These are phyloP conservation scores for Ceyx melanurus DNA, from an alignment of 2,113 vertebrate species.

Conservation along the genomic window DNA sequence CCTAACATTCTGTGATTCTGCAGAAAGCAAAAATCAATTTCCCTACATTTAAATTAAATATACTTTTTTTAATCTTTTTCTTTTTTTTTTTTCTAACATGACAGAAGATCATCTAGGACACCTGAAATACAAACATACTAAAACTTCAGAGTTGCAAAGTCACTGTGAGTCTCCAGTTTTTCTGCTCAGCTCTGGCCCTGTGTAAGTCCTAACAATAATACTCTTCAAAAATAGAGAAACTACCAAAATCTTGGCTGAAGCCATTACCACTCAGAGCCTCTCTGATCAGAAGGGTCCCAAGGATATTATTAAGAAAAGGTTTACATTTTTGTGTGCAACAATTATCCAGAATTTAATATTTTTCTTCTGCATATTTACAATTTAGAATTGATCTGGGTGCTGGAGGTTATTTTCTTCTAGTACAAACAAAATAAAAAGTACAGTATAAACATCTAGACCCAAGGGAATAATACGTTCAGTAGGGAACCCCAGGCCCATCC, in stretches of 20 bases:
- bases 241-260: not conserved
- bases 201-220: not conserved
- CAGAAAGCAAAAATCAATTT: not conserved
- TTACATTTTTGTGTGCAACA: not conserved
- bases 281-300: not conserved
- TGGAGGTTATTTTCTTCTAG: slow-evolving; percentile 15
- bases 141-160: not conserved
- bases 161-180: not conserved
- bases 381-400: not conserved
- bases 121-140: not conserved
- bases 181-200: not conserved
- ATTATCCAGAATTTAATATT: not conserved
- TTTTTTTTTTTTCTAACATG: accelerated
- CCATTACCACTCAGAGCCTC: not conserved
- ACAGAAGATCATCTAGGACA: not conserved
- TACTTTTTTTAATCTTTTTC: not conserved
- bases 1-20: too few relatives aligned
- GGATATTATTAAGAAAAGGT: not conserved
- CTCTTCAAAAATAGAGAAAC: not conserved
- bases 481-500: slow-evolving; percentile 19
- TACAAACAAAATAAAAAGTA: slow-evolving; percentile 3
- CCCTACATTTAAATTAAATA: not conserved
- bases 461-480: slow-evolving; percentile 22
- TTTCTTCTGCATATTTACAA: slow-evolving; percentile 38
- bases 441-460: slow-evolving; percentile 19